Conservation (phyloP, 2,797 vertebrate species). For the Pipistrellus pygmaeus region DNA sequence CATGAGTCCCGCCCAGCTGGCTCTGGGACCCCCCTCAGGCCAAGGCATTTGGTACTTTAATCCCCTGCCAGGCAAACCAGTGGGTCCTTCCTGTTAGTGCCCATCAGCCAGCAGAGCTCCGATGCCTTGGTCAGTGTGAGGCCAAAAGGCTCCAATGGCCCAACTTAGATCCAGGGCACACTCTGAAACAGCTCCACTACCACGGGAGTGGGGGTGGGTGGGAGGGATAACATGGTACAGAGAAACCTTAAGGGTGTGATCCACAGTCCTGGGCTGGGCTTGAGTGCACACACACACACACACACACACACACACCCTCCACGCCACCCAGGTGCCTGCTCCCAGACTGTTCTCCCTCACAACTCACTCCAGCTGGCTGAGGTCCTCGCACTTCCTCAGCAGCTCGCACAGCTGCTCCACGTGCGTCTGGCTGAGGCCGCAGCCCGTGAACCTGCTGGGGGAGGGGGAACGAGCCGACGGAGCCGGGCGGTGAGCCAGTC, state of each 20-base stretch:
- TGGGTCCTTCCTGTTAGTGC: background rate
- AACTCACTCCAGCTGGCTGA: slow-evolving; percentile 92
- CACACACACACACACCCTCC: background rate
- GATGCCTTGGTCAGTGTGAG: accelerated
- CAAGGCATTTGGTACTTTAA: background rate
- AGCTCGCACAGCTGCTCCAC: slow-evolving; percentile 85
- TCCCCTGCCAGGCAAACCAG: background rate
- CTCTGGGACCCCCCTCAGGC: background rate
- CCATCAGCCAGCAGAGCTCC: background rate
- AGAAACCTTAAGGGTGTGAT: background rate
- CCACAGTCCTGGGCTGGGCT: background rate
- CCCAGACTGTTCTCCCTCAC: background rate
- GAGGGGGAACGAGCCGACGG: accelerated
- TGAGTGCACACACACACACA: accelerated
- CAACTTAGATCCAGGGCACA: background rate
- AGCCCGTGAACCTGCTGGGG: slow-evolving; percentile 87
- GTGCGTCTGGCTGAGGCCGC: slow-evolving; percentile 84
- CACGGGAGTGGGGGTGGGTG: accelerated
- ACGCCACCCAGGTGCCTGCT: accelerated
- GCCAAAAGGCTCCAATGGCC: background rate
- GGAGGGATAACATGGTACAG: background rate
- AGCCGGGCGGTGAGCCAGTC: accelerated
- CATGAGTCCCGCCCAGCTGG: background rate
- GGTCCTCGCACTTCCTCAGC: slow-evolving; percentile 85
- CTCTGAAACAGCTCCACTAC: background rate